Percentiles rank a stretch among this genome's conserved stretches.
Conservation (phyloP, 2,888 invertebrate species). For the Mythimna vitellina region DNA sequence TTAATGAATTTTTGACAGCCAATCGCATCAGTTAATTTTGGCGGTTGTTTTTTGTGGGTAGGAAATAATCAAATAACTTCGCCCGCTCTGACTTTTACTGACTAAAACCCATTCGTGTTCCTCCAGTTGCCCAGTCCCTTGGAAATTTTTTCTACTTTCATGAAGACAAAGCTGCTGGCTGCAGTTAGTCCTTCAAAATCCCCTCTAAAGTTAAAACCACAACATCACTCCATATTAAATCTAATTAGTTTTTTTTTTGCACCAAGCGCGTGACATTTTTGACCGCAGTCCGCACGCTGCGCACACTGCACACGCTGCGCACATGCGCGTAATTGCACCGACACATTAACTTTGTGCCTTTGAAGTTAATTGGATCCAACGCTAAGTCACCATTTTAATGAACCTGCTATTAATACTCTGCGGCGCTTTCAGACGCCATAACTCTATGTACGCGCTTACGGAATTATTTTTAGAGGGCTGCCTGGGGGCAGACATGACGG, state of each 20-base stretch:
- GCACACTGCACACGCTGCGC: constrained; percentile 44
- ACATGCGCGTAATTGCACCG: constrained; percentile 72
- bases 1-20: too few species aligned
- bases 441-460: constrained; percentile 17
- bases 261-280: constrained; percentile 45
- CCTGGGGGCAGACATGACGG: constrained; percentile 34
- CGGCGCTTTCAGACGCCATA: constrained; percentile 19
- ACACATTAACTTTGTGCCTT: constrained; percentile 77
- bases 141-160: too few species aligned
- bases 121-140: too few species aligned
- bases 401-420: constrained; percentile 54
- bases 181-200: too few species aligned
- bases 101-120: too few species aligned
- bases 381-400: constrained; percentile 64
- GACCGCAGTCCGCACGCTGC: constrained; percentile 26
- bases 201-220: too few species aligned
- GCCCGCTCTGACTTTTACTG: too few species aligned
- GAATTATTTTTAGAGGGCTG: constrained; percentile 27
- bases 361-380: constrained; percentile 80
- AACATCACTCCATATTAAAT: constrained; percentile 1
- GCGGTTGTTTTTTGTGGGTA: too few species aligned
- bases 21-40: too few species aligned
- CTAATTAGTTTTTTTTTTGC: constrained; percentile 4
- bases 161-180: too few species aligned
- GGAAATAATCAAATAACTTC: too few species aligned